Conservation (phyloP, 2,797 vertebrate genomes). For the Lycodopsis pacificus region DNA sequence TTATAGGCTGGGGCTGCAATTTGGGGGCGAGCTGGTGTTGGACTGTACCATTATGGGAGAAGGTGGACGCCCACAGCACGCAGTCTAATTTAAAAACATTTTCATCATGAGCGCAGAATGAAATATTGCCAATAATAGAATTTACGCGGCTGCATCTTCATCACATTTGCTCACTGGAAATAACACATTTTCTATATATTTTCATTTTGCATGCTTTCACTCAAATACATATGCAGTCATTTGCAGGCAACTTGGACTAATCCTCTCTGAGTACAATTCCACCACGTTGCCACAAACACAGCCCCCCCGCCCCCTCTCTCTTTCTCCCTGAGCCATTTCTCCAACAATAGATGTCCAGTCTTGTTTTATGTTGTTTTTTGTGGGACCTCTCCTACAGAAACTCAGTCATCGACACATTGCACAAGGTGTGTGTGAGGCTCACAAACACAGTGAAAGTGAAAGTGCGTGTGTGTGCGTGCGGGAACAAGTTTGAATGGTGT, state of each 20-base stretch:
- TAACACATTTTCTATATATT: rapidly evolving
- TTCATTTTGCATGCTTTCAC: not conserved
- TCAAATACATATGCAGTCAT: not conserved
- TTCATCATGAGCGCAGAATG: not conserved
- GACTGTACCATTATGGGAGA: conserved; percentile 77
- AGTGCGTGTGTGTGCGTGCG: not conserved
- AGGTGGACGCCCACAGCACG: conserved; percentile 48
- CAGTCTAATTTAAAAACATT: not conserved
- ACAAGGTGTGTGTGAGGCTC: conserved; percentile 28
- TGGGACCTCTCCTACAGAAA: conserved; percentile 26
- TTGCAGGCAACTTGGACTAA: conserved; percentile 66
- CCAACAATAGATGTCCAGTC: conserved; percentile 50
- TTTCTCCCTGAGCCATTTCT: conserved; percentile 33
- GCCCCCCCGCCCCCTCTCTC: conserved; percentile 25
- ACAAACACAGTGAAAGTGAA: conserved; percentile 24
- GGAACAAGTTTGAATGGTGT: not conserved
- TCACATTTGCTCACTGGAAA: rapidly evolving
- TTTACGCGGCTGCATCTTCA: not conserved
- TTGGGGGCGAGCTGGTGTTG: conserved; percentile 62
- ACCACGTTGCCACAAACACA: conserved; percentile 76
- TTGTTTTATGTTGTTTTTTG: conserved; percentile 34
- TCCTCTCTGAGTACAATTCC: conserved; percentile 66
- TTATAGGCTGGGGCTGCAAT: conserved; percentile 68
- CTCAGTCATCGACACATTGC: conserved; percentile 8
- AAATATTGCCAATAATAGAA: not conserved